Evolutionary conservation across 2,888 invertebrate genomes (phyloP).

Genomic region (Candidula unifasciata): DNA sequence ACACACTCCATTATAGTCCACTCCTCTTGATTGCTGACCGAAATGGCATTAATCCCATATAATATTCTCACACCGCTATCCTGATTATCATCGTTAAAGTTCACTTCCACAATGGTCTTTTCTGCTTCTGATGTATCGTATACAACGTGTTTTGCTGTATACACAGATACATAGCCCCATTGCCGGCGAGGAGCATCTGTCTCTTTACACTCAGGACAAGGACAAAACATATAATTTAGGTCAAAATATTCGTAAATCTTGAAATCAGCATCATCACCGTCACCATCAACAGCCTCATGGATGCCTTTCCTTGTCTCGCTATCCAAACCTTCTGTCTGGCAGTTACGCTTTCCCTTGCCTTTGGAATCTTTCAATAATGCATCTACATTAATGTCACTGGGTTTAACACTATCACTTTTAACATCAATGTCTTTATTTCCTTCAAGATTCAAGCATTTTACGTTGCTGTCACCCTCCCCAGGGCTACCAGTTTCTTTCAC

Average conservation of each 20-base stretch:
- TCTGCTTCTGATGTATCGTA: constrained; percentile 25
- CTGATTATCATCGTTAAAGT: neutral
- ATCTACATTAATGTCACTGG: neutral
- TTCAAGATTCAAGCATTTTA: neutral
- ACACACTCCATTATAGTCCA: neutral
- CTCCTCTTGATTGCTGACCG: neutral
- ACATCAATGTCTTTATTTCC: neutral
- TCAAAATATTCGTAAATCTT: constrained; percentile 5
- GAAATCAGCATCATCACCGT: neutral
- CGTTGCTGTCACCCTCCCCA: too few species aligned
- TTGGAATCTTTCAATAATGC: neutral
- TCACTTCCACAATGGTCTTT: neutral
- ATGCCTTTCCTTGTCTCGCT: too few species aligned
- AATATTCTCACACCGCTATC: neutral
- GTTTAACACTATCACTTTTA: too few species aligned
- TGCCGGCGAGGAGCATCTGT: neutral
- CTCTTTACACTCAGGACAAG: neutral
- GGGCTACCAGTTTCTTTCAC: too few species aligned
- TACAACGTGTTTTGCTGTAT: constrained; percentile 30
- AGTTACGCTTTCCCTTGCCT: neutral
- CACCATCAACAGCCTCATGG: neutral
- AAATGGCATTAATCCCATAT: neutral
- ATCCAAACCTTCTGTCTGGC: too few species aligned
- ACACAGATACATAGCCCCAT: constrained; percentile 13
- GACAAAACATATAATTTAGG: neutral